Base-by-base conservation (phyloP, 2,797 vertebrate genomes). In the Vireo griseus region DNA sequence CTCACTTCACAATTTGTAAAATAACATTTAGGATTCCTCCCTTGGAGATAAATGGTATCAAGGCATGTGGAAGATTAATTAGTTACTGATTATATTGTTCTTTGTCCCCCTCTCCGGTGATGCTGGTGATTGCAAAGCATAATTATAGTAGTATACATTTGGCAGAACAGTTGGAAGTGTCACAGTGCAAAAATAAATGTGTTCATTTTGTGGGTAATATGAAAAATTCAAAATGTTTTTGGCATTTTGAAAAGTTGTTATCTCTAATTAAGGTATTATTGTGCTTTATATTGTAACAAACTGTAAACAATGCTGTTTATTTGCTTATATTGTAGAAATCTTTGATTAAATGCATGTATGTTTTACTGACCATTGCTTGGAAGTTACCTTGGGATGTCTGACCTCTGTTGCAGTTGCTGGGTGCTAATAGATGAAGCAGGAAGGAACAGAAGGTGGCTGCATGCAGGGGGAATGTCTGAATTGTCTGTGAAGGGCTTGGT, bases 141-240 rank as follows among this genome's bases (percentile, higher is more conserved):
- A 94, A 96, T 96, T 96, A 91, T 21, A 94, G 87, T 31, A 76
- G 87, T 92, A 94, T 96, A 79, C 95, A 96, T 97, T 97, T 97
- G 96, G 95, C 91, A 90, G 91, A 97, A 94, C 95, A 96, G 94
- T 96, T 96, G 96, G 96, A 97, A 95, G 83, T 96, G 95, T 96
- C 95, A 96, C 87, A 96, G 96, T 94, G 95, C 87, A 92, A 67
- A 94, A 96, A 92, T 78, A 94, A 96, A 96, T 96, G 95, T 96
- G 95, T 96, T 97, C 91, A 90, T 94, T 97, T 97, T 54, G 90
- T 95, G 91, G 79, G 66, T 94, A 94, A 95, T 92, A 83, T 90
- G 92, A 93, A 84, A 83, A 88, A 91, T 25, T 86, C 85, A 35
- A 15, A 92, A 66, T 95, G 94, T 84, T 95, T 94, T 59, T 95